These are phyloP conservation scores for Gopherus flavomarginatus DNA, from an alignment of 2,113 vertebrate species.

Conservation along the genomic window DNA sequence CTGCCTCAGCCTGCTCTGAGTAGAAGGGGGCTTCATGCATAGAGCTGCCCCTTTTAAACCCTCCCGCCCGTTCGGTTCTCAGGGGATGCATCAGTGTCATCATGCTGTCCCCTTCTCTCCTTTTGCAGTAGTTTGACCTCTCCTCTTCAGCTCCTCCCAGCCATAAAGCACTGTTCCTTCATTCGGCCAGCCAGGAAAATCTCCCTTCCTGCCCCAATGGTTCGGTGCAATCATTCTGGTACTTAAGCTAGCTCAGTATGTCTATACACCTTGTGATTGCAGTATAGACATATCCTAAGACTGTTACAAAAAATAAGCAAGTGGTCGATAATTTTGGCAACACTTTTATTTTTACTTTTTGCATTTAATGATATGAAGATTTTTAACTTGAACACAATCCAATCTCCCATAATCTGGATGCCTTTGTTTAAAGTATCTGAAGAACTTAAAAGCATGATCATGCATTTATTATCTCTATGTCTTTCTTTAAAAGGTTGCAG, in stretches of 20 bases:
- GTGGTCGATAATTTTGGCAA: not conserved
- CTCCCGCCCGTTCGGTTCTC: too few species aligned
- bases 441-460: not conserved
- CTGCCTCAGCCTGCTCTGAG: too few species aligned
- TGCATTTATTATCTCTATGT: not conserved
- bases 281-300: not conserved
- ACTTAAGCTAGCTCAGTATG: not conserved
- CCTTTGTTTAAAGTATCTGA: not conserved
- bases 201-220: too few species aligned
- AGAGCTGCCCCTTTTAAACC: too few species aligned
- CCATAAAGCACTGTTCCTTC: too few species aligned
- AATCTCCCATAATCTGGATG: not conserved
- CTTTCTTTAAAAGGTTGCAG: not conserved
- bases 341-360: not conserved
- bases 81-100: too few species aligned
- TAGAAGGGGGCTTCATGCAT: too few species aligned
- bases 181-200: too few species aligned
- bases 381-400: not conserved
- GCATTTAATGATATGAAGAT: not conserved
- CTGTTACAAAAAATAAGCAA: not conserved
- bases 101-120: too few species aligned
- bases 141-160: too few species aligned
- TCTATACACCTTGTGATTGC: not conserved
- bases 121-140: too few species aligned
- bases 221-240: too few species aligned